These are phyloP conservation scores for Channa argus DNA, from an alignment of 2,113 vertebrate species.

Conservation along the genomic window DNA sequence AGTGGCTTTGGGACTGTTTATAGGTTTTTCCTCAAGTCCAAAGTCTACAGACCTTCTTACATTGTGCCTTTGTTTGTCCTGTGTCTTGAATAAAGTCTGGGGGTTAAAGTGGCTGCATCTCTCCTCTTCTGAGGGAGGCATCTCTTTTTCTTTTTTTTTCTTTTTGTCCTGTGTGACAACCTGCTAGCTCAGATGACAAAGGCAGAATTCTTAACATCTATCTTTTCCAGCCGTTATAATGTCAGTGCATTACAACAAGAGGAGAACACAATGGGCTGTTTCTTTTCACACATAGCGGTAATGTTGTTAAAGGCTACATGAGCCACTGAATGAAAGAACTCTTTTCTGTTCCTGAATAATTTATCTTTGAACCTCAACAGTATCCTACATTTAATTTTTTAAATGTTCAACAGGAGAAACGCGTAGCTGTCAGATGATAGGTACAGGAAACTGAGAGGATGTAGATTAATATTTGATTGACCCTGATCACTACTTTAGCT, in stretches of 20 bases:
- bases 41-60: conserved; percentile 17
- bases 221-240: conserved; percentile 19
- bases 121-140: not conserved
- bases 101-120: not conserved
- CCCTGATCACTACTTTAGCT: not conserved
- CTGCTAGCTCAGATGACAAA: not conserved
- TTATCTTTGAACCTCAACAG: conserved; percentile 30
- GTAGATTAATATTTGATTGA: conserved; percentile 80
- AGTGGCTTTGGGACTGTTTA: conserved; percentile 17
- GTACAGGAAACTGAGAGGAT: conserved; percentile 72
- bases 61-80: conserved; percentile 27
- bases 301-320: conserved; percentile 5
- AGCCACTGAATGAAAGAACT: conserved; percentile 21
- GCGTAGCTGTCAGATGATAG: conserved; percentile 69
- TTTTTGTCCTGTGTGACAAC: not conserved
- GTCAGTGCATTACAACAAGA: conserved; percentile 1
- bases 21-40: conserved; percentile 33
- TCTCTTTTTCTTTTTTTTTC: not conserved
- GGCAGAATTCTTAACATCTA: not conserved
- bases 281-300: not conserved
- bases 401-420: conserved; percentile 35
- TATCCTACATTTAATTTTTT: conserved; percentile 56
- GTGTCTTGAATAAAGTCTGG: not conserved
- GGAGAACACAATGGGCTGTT: conserved; percentile 2
- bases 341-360: conserved; percentile 59